A percentile compares a stretch with the other conserved stretches of the same genome.
Conservation (phyloP, 2,797 vertebrate species). For the Sternotherus odoratus region DNA sequence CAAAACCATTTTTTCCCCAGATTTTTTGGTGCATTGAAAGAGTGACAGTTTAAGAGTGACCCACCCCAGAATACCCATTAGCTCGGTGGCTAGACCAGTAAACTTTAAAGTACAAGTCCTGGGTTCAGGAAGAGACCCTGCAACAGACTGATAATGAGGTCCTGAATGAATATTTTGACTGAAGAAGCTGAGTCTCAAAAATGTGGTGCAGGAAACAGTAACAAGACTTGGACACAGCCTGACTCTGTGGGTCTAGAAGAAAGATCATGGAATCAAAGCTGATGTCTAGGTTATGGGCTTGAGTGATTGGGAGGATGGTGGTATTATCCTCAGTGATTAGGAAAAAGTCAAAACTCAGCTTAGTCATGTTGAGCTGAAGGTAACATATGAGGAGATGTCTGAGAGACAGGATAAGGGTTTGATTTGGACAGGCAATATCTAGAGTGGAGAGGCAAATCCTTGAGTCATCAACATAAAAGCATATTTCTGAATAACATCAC, state of each 20-base stretch:
- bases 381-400: not conserved
- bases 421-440: not conserved
- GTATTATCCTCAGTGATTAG: not conserved
- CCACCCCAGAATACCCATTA: not conserved
- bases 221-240: not conserved
- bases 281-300: not conserved
- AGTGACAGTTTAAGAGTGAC: not conserved
- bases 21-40: not conserved
- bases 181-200: not conserved
- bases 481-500: not conserved
- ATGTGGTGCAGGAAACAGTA: not conserved
- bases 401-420: not conserved
- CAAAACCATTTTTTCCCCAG: not conserved
- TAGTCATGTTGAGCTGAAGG: not conserved
- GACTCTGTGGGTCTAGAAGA: not conserved
- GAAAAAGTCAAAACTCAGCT: not conserved
- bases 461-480: rapidly evolving
- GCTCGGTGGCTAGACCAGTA: not conserved
- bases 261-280: not conserved
- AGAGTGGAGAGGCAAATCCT: not conserved
- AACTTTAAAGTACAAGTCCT: not conserved
- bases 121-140: not conserved
- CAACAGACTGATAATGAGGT: not conserved
- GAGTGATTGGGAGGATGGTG: not conserved
- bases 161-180: not conserved